phyloP scores from a whole-genome alignment of 2,888 invertebrate genomes.

The Colletes collaris region DNA sequence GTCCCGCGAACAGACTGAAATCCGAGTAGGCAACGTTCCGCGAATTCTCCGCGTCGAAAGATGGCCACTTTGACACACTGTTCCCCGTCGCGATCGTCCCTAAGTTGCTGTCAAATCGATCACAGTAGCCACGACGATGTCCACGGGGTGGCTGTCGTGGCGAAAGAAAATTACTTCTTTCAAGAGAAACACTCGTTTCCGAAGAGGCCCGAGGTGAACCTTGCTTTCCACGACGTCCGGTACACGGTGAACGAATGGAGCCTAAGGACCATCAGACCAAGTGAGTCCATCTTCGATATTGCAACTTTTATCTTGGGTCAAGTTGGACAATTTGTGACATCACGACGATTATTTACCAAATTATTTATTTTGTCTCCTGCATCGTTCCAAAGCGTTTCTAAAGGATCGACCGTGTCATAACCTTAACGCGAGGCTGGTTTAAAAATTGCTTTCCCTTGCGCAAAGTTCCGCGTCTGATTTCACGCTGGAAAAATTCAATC shows the following conservation, averaged over 20 bases:
- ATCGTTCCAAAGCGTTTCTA: too few species aligned
- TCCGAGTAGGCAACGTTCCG: too few species aligned
- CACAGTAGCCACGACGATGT: conserved; percentile 76
- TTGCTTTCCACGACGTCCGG: conserved; percentile 88
- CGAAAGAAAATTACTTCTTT: conserved; percentile 75
- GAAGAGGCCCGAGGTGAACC: conserved; percentile 86
- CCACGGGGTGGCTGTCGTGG: conserved; percentile 66
- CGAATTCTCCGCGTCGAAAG: background rate
- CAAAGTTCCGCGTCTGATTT: too few species aligned
- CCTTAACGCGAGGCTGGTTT: too few species aligned
- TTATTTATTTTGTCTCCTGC: too few species aligned
- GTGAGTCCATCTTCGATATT: conserved; percentile 83
- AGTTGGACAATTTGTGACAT: too few species aligned
- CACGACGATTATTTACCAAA: too few species aligned
- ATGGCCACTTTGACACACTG: conserved; percentile 70
- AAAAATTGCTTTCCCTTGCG: too few species aligned
- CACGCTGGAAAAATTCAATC: too few species aligned
- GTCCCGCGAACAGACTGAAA: background rate
- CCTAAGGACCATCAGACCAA: conserved; percentile 85
- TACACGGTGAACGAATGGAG: conserved; percentile 86
- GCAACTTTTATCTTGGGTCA: too few species aligned
- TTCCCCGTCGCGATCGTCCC: conserved; percentile 78
- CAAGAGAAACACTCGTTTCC: conserved; percentile 84
- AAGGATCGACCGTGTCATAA: too few species aligned
- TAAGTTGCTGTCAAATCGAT: conserved; percentile 80